A percentile compares a stretch with the other conserved stretches of the same genome.
Evolutionary conservation across 2,888 invertebrate genomes (phyloP).

Genomic region (Macropis europaea): DNA sequence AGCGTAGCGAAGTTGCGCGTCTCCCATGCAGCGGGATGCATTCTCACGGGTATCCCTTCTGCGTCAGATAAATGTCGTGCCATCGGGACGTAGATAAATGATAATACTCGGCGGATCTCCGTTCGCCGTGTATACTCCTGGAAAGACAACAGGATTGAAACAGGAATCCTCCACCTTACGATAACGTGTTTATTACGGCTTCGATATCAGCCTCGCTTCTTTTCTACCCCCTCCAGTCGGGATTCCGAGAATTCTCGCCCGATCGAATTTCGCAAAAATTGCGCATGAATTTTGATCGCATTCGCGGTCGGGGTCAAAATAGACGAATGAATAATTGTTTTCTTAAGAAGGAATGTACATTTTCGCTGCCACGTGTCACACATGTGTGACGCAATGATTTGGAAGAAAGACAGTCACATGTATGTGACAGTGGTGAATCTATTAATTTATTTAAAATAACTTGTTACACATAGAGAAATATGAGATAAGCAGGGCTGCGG

Average conservation of each 20-base stretch:
- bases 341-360: too few species aligned
- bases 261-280: background rate
- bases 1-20: constrained; percentile 26
- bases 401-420: too few species aligned
- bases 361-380: too few species aligned
- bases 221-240: background rate
- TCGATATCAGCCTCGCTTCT: background rate
- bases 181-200: constrained; percentile 43
- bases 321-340: too few species aligned
- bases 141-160: constrained; percentile 47
- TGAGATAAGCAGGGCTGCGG: too few species aligned
- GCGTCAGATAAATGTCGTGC: constrained; percentile 42
- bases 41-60: constrained; percentile 39
- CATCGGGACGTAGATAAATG: constrained; percentile 38
- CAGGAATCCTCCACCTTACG: constrained; percentile 28
- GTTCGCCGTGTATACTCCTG: constrained; percentile 10
- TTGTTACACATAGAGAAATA: too few species aligned
- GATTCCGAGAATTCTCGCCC: background rate
- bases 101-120: constrained; percentile 35
- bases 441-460: too few species aligned
- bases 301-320: too few species aligned
- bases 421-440: too few species aligned
- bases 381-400: too few species aligned
- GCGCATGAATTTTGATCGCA: too few species aligned
- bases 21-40: constrained; percentile 27